Conservation (phyloP, 1,140 invertebrate species). For the Adelges cooleyi region DNA sequence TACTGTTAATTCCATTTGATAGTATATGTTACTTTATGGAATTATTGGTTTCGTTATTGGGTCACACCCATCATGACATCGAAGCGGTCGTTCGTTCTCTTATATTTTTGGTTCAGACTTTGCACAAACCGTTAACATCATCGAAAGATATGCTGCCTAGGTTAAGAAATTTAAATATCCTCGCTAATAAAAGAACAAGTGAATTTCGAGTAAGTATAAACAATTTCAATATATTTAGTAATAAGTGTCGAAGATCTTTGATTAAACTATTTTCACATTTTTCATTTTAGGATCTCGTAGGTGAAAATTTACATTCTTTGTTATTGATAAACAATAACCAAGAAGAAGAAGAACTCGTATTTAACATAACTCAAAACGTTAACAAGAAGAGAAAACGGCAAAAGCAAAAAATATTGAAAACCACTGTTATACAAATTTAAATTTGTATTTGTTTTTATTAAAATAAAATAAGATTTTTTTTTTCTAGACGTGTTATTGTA, state of each 20-base stretch:
- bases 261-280: slow-evolving; percentile 34
- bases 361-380: slow-evolving; percentile 1
- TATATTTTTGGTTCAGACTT: slow-evolving; percentile 69
- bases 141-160: slow-evolving; percentile 54
- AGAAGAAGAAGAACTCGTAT: slow-evolving; percentile 11
- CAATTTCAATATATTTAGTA: neutral
- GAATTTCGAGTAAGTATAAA: slow-evolving; percentile 49
- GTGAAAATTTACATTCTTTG: slow-evolving; percentile 77
- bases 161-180: slow-evolving; percentile 52
- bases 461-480: too few species aligned
- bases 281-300: slow-evolving; percentile 70
- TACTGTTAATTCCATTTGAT: slow-evolving; percentile 73
- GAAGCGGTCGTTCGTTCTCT: slow-evolving; percentile 66
- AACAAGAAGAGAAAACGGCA: slow-evolving; percentile 5
- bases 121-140: slow-evolving; percentile 69
- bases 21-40: slow-evolving; percentile 67
- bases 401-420: neutral
- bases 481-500: too few species aligned
- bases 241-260: neutral
- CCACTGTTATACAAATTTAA: too few species aligned
- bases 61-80: slow-evolving; percentile 50
- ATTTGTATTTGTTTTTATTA: too few species aligned
- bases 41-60: slow-evolving; percentile 54
- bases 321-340: slow-evolving; percentile 45
- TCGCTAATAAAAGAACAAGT: slow-evolving; percentile 46